phyloP scores from a whole-genome alignment of 2,888 invertebrate genomes.

The Nemotelus pantherinus region DNA sequence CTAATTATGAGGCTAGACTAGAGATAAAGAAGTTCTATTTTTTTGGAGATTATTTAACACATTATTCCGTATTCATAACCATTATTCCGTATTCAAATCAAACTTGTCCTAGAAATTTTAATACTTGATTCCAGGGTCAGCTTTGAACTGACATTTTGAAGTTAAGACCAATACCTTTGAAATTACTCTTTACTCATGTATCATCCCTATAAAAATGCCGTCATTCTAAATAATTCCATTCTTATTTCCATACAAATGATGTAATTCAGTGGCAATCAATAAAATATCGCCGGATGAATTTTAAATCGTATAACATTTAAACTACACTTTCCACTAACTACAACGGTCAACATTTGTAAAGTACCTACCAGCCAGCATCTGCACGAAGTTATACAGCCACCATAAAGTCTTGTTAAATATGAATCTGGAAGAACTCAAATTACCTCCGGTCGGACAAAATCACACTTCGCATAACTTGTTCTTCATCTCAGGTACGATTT shows the following conservation, averaged over 20 bases:
- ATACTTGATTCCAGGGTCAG: too few species aligned
- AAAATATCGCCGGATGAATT: not conserved
- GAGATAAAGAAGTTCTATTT: too few species aligned
- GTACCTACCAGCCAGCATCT: not conserved
- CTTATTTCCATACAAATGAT: not conserved
- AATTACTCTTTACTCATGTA: too few species aligned
- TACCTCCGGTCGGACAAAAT: not conserved
- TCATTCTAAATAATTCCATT: too few species aligned
- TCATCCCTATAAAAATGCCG: too few species aligned
- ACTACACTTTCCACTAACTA: not conserved
- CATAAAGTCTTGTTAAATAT: slow-evolving; percentile 5
- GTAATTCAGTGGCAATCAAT: slow-evolving; percentile 9
- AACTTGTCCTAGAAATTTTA: too few species aligned
- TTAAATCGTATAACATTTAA: not conserved
- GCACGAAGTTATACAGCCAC: not conserved
- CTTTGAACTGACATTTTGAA: too few species aligned
- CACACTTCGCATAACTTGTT: not conserved
- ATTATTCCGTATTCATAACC: too few species aligned
- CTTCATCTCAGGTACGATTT: not conserved
- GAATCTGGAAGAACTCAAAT: not conserved
- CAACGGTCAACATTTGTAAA: not conserved
- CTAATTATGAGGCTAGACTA: too few species aligned
- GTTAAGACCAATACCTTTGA: too few species aligned
- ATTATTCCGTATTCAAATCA: too few species aligned
- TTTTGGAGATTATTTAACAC: too few species aligned